Conservation (phyloP, 2,797 vertebrate species). For the Sebastes glaucus region DNA sequence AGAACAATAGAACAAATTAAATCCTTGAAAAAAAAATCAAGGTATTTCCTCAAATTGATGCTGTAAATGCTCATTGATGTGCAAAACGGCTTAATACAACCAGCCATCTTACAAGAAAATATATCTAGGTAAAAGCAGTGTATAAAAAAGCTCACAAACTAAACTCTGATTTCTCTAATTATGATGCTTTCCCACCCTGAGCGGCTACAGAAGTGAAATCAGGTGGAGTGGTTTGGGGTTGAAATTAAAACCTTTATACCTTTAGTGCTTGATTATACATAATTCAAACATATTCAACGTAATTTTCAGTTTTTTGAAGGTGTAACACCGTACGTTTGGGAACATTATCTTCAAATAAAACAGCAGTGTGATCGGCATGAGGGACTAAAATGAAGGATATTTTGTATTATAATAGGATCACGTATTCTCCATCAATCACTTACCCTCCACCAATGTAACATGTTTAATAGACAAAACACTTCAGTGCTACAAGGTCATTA, state of each 20-base stretch:
- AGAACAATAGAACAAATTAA: not conserved
- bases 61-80: too few relatives aligned
- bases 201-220: not conserved
- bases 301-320: not conserved
- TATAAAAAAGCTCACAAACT: not conserved
- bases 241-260: not conserved
- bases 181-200: not conserved
- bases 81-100: not conserved
- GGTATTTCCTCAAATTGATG: not conserved
- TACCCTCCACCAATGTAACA: not conserved
- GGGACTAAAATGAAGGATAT: not conserved
- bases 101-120: not conserved
- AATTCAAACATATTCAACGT: not conserved
- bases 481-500: not conserved
- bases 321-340: not conserved
- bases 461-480: constrained; percentile 26
- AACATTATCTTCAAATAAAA: not conserved
- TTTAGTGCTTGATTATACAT: not conserved
- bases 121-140: not conserved
- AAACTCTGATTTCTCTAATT: not conserved
- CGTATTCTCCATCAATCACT: not conserved
- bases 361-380: not conserved
- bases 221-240: not conserved
- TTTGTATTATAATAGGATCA: not conserved
- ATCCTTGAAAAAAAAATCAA: not conserved